Conservation (phyloP, 2,888 invertebrate species). For the Drosophila austrosaltans region DNA sequence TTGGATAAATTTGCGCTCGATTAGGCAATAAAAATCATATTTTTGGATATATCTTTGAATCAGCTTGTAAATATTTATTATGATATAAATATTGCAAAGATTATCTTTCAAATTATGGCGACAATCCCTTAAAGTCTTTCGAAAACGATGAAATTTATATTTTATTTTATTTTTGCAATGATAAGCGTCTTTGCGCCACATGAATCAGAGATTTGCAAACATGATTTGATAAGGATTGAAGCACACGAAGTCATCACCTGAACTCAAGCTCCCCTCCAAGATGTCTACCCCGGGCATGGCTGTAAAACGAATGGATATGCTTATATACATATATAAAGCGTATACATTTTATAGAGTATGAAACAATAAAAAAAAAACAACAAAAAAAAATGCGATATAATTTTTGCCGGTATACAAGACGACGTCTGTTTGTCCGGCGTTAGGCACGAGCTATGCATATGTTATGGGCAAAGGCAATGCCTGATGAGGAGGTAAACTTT, state of each 20-base stretch:
- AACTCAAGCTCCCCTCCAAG: too few relatives aligned
- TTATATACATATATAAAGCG: background rate
- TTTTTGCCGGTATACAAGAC: constrained; percentile 5
- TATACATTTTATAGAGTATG: constrained; percentile 2
- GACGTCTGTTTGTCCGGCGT: constrained; percentile 6
- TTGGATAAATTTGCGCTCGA: too few relatives aligned
- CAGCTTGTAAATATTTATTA: too few relatives aligned
- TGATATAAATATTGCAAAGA: too few relatives aligned
- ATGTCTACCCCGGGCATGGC: background rate
- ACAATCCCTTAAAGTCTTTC: too few relatives aligned
- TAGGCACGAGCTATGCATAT: constrained; percentile 55
- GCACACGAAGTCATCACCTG: background rate
- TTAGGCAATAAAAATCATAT: too few relatives aligned
- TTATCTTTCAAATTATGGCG: too few relatives aligned
- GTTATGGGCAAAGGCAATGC: constrained; percentile 22
- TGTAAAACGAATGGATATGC: constrained; percentile 1
- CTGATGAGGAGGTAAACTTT: background rate
- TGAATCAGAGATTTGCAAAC: constrained; percentile 4
- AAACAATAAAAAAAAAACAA: constrained; percentile 8
- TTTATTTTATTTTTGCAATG: too few relatives aligned
- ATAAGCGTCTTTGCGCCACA: background rate
- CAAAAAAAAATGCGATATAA: background rate
- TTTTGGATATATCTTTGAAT: too few relatives aligned
- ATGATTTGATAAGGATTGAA: background rate
- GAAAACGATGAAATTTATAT: too few relatives aligned